Base-by-base conservation (phyloP, 2,888 invertebrate species). In the Ceramica pisi region DNA sequence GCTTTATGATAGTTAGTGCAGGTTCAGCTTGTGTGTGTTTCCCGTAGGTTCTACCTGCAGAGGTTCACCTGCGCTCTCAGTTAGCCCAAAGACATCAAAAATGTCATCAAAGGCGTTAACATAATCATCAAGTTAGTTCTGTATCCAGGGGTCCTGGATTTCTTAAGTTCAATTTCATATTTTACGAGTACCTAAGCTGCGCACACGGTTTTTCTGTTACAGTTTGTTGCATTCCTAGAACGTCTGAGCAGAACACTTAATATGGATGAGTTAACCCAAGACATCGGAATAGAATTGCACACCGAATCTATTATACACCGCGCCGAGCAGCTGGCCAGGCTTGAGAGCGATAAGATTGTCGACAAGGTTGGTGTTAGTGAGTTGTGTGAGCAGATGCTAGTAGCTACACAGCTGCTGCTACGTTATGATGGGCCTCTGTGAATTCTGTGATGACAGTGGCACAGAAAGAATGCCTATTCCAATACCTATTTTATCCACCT, bases 191-290 rank as follows among this genome's bases (percentile, higher is more conserved):
- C 19, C 46, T 16, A n/a, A 50, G n/a, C n/a, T 21, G 5, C n/a
- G 19, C 38, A 21, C 16, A 57, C 51, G 51, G 65, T 9, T 75
- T 80, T 86, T 77, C 87, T 91, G 83, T 95, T 96, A 86, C 93
- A 98, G 98, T 97, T 98, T 87, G 97, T 98, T 90, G 97, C 97
- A 87, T 98, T 98, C 94, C 95, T 99, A 91, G 98, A 98, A 90
- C 97, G 98, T 70, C 94, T 99, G 78, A 98, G 98, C 80, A 97
- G 98, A 87, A 97, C 98, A 51, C 96, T 99, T 91, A 98, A 98
- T 92, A 97, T 98, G 97, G 98, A 98, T 89, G 98, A 98, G 92
- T 97, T 98, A 87, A 97, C 98, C 38, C 97, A 97, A 87, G 98
- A 98, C 91, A 96, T 98, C 79, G 98, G 98, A 12, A 96, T 98